Conservation (phyloP, 2,888 invertebrate species). For the Hypercompe scribonia region DNA sequence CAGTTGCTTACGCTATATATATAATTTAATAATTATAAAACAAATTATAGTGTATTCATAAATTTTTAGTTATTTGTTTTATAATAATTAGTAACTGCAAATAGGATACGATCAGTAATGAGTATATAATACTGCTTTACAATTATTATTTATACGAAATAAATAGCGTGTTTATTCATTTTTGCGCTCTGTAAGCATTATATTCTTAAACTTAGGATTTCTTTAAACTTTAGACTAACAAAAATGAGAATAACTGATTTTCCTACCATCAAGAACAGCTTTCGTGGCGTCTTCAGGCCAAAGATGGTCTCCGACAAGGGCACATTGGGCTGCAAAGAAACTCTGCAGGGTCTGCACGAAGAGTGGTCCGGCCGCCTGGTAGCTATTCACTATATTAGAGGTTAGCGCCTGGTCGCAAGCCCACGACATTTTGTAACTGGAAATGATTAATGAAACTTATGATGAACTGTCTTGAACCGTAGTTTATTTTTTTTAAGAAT, state of each 20-base stretch:
- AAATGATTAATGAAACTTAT: slow-evolving; percentile 2
- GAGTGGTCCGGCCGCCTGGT: slow-evolving; percentile 72
- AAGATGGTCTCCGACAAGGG: slow-evolving; percentile 57
- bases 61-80: no score
- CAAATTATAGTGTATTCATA: no score
- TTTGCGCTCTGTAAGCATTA: no score
- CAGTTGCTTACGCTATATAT: no score
- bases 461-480: not conserved
- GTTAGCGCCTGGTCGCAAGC: slow-evolving; percentile 63
- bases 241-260: not conserved
- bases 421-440: slow-evolving; percentile 60
- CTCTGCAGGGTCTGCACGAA: slow-evolving; percentile 87
- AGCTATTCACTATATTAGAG: slow-evolving; percentile 55
- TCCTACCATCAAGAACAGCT: slow-evolving; percentile 62
- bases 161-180: no score
- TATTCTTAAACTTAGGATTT: no score
- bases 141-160: no score
- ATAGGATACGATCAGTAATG: no score
- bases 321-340: slow-evolving; percentile 86
- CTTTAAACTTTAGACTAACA: no score
- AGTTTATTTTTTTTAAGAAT: not conserved
- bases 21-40: no score
- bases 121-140: no score
- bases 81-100: no score
- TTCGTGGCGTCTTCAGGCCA: slow-evolving; percentile 85